Evolutionary conservation across 30 jellyfish, hydroid and myxozoan genomes (phyloP), one percentile per base, ranked within the genome.

Genomic region (Chrysaora quinquecirrha): DNA sequence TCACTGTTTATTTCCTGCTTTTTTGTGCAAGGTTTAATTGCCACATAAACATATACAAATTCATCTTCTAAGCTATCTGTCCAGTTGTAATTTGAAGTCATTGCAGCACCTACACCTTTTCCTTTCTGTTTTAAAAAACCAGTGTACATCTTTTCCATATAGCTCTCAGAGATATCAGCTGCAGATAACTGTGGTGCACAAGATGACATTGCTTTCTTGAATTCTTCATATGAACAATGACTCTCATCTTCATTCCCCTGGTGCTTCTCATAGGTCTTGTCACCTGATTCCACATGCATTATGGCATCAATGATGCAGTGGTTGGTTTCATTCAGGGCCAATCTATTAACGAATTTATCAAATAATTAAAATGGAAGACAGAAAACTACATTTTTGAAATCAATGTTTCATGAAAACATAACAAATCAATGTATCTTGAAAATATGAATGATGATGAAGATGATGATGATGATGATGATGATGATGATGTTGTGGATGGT

Each of bases 191-290:
- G 76, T 14, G 83, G 80, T 18, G 85, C 89, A 38, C 90, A 69
- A 3, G 96, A 34, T 30, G 54, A 23, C 77, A 86, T 76, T 18
- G 97, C 99, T 12, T 64, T 38, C 56, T 76, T 85, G 62, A 94
- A 94, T 54, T 94, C 99, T 46, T 94, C 96, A 88, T 61, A 94
- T 1, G 95, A 21, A 64, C 96, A 87, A 3, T 73, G 62, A 43
- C 52, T 34, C 3, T 12, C 54, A 33, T 58, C 78, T 2, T 33
- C 85, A 4, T 25, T 11, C 23, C 34, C 71, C 27, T 30, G 46
- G 33, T 71, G 50, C 54, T 38, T 38, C 54, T 38, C 54, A 6
- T 14, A 3, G 6, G 54, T 6, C 11, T 32, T 34, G 6, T 64
- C 74, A 0, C 80, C 87, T 47, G 20, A 32, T 47, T 24, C 29